A percentile compares a stretch with the other conserved stretches of the same genome.
These are phyloP conservation scores for Heliothis virescens DNA, from an alignment of 1,140 invertebrate species.

Conservation along the genomic window DNA sequence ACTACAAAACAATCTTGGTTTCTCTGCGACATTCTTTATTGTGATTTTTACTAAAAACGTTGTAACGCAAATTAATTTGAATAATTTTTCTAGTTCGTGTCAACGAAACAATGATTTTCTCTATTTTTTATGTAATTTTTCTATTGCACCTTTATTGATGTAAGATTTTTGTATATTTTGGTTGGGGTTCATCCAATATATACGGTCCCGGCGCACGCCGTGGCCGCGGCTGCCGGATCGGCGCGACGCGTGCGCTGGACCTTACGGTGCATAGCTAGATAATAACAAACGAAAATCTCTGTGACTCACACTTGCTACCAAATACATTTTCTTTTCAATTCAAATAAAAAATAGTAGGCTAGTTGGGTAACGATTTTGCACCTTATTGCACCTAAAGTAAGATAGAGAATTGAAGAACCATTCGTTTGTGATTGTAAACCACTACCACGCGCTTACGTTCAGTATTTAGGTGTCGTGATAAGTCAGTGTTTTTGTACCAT, in stretches of 20 bases:
- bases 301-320: conserved; percentile 51
- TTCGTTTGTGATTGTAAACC: conserved; percentile 43
- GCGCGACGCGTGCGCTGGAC: background rate
- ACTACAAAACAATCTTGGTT: conserved; percentile 41
- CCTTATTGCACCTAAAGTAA: conserved; percentile 66
- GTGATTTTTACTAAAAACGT: conserved; percentile 38
- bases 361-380: conserved; percentile 66
- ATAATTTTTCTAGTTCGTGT: conserved; percentile 52
- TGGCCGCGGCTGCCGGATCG: background rate
- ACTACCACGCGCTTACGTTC: conserved; percentile 50
- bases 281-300: conserved; percentile 49
- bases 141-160: conserved; percentile 53
- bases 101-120: conserved; percentile 48
- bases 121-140: conserved; percentile 49
- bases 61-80: conserved; percentile 42
- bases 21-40: conserved; percentile 34
- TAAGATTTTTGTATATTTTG: conserved; percentile 63
- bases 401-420: conserved; percentile 55
- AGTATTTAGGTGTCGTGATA: conserved; percentile 46
- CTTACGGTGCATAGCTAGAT: conserved; percentile 51
- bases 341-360: conserved; percentile 62
- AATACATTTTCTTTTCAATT: conserved; percentile 53
- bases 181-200: conserved; percentile 50
- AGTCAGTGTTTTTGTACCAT: conserved; percentile 50
- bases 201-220: conserved; percentile 10